Percentiles rank a stretch among this genome's conserved stretches.
Conservation (phyloP, 2,113 vertebrate genomes). For the Anguilla rostrata region DNA sequence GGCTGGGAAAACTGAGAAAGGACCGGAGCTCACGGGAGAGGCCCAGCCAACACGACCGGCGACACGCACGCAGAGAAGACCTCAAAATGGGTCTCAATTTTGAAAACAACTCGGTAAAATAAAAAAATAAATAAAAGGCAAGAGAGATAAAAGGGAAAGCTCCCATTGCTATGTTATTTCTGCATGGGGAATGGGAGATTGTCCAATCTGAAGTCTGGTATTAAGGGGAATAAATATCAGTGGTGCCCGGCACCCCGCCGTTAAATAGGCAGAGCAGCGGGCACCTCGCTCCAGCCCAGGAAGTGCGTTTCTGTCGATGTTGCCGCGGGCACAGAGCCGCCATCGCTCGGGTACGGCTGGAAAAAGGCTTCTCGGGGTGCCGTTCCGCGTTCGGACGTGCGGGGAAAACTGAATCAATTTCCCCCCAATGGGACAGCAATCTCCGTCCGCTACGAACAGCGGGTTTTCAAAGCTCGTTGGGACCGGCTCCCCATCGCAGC, state of each 20-base stretch:
- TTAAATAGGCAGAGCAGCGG: constrained; percentile 29
- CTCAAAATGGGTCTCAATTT: not conserved
- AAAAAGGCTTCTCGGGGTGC: not conserved
- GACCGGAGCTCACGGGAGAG: not conserved
- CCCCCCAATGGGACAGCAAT: constrained; percentile 28
- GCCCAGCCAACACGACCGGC: not conserved
- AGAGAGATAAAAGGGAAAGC: not conserved
- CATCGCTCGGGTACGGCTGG: not conserved
- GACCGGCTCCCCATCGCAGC: not conserved
- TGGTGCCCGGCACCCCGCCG: constrained; percentile 16
- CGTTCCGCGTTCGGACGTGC: constrained; percentile 23
- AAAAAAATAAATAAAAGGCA: not conserved
- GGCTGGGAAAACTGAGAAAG: not conserved
- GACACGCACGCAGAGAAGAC: not conserved
- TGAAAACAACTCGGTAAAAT: not conserved
- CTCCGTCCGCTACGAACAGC: constrained; percentile 18
- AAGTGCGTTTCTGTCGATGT: not conserved
- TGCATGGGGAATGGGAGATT: constrained; percentile 13
- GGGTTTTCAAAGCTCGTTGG: not conserved
- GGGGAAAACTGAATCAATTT: constrained; percentile 37
- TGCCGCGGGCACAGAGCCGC: not conserved
- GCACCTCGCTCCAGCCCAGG: not conserved
- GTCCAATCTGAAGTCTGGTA: not conserved
- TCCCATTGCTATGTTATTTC: constrained; percentile 21
- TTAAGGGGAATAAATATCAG: constrained; percentile 30